phyloP scores from a whole-genome alignment of 2,113 vertebrate genomes.

The Chaetops frenatus region DNA sequence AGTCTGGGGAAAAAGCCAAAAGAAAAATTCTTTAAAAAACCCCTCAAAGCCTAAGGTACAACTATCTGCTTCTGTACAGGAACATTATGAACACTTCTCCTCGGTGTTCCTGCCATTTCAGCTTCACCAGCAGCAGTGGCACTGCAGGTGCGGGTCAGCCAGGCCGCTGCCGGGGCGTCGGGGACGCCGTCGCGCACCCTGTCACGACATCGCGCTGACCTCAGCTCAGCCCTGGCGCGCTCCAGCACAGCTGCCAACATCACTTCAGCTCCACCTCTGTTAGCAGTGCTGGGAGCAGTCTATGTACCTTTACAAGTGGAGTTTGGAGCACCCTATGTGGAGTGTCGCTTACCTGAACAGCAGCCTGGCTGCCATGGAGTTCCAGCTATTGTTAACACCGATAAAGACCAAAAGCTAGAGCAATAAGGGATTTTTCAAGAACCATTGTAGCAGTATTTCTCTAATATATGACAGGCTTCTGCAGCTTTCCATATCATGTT shows the following conservation, averaged over 20 bases:
- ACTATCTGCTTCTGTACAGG: not conserved
- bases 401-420: not conserved
- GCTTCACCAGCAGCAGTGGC: not conserved
- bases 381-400: not conserved
- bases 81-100: not conserved
- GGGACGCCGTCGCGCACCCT: accelerated
- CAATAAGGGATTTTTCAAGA: not conserved
- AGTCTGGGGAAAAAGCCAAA: not conserved
- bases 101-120: not conserved
- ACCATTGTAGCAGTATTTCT: not conserved
- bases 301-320: not conserved
- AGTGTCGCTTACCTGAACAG: not conserved
- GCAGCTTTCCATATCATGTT: not conserved
- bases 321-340: not conserved
- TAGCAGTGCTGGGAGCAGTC: not conserved
- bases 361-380: not conserved
- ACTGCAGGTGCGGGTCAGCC: not conserved
- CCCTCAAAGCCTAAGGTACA: not conserved
- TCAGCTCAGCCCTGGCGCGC: not conserved
- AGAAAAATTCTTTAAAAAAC: not conserved
- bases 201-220: accelerated
- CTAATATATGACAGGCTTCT: not conserved
- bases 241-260: not conserved
- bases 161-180: not conserved
- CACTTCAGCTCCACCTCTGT: not conserved